Percentiles rank a stretch among this genome's conserved stretches.
Evolutionary conservation across 2,113 vertebrate species (phyloP).

Genomic region (Mastomys natalensis): DNA sequence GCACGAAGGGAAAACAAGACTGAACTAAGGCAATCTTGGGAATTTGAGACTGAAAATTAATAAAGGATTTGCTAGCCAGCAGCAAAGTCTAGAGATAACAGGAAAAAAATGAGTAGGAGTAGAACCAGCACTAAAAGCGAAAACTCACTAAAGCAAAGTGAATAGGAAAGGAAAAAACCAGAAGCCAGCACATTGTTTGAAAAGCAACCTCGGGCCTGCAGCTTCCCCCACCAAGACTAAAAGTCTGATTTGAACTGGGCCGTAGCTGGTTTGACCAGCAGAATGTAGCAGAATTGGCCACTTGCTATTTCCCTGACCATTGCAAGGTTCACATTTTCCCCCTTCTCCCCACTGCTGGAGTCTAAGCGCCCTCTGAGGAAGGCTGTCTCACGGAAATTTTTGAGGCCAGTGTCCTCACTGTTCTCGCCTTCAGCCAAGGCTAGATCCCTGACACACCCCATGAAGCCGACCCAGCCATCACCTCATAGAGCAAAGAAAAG

Average conservation of each 20-base stretch:
- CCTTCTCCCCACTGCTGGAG: neutral
- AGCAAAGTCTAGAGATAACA: neutral
- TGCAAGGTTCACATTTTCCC: neutral
- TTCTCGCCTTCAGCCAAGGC: neutral
- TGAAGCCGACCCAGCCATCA: neutral
- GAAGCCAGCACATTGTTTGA: neutral
- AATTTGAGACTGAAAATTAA: constrained; percentile 2
- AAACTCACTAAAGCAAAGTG: constrained; percentile 6
- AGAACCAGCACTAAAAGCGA: neutral
- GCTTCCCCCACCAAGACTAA: neutral
- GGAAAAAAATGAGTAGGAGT: neutral
- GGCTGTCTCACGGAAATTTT: neutral
- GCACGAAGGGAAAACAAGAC: neutral
- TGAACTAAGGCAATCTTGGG: neutral
- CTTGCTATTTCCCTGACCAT: neutral
- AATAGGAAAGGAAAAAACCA: neutral
- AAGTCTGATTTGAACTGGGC: neutral
- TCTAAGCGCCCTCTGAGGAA: neutral
- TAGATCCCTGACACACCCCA: neutral
- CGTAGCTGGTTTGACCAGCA: neutral
- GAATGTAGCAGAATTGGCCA: neutral
- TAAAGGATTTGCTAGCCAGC: neutral
- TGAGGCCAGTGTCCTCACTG: neutral
- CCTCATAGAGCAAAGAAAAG: neutral
- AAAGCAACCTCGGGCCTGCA: neutral